phyloP scores from a whole-genome alignment of 2,113 vertebrate species.

The Tympanuchus pallidicinctus region DNA sequence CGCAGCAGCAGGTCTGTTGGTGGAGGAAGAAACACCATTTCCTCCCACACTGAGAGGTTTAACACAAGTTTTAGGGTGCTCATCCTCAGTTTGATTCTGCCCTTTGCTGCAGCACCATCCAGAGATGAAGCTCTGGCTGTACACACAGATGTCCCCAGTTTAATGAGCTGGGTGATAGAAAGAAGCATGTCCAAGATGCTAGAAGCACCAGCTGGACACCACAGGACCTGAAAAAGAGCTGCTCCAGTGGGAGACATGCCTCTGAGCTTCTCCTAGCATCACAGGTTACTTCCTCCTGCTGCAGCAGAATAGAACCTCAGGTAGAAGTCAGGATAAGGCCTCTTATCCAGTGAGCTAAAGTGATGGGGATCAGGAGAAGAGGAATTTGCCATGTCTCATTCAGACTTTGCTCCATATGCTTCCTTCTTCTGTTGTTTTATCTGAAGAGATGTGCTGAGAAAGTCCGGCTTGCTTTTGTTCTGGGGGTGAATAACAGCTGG shows the following conservation, averaged over 20 bases:
- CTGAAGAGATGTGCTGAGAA: conserved; percentile 39
- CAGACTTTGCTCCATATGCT: neutral
- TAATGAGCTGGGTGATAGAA: neutral
- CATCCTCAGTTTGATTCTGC: neutral
- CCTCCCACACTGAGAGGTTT: rapidly evolving
- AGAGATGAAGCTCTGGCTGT: neutral
- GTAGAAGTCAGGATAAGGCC: neutral
- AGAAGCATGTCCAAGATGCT: neutral
- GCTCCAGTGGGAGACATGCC: neutral
- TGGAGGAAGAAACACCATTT: neutral
- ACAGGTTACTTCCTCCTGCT: rapidly evolving
- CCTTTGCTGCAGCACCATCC: rapidly evolving
- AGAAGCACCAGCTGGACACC: neutral
- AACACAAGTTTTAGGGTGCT: neutral
- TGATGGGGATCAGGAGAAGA: neutral
- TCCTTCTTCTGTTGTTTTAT: neutral
- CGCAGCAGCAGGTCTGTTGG: neutral
- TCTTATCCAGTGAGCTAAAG: neutral
- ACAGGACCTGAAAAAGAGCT: rapidly evolving
- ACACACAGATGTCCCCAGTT: neutral
- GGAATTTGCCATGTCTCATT: neutral
- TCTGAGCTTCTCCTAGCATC: neutral
- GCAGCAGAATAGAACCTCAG: neutral
- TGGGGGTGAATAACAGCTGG: conserved; percentile 64
- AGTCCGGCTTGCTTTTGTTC: neutral